These are phyloP conservation scores for Drosophila quadrilineata DNA, from an alignment of 1,140 invertebrate species.

Conservation along the genomic window DNA sequence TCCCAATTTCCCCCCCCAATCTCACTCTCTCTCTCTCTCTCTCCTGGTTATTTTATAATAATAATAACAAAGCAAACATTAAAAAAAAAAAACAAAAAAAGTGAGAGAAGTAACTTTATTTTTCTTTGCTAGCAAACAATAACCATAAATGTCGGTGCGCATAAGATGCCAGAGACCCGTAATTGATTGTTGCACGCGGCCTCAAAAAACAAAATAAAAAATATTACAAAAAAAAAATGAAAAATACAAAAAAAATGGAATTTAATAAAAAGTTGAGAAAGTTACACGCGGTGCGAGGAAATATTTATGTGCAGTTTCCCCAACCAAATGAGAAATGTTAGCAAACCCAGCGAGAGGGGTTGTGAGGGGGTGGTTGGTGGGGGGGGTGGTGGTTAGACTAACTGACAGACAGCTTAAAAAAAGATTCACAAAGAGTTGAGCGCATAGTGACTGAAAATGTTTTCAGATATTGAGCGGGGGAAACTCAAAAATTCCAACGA, in stretches of 20 bases:
- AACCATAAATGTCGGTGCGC: constrained; percentile 73
- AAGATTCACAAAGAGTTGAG: background rate
- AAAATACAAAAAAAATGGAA: constrained; percentile 24
- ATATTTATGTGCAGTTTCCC: constrained; percentile 46
- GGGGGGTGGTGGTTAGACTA: no score
- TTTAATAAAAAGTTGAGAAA: constrained; percentile 72
- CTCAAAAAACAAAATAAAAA: constrained; percentile 1
- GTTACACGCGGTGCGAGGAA: constrained; percentile 59
- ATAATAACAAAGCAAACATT: no score
- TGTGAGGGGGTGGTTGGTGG: no score
- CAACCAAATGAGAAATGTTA: constrained; percentile 14
- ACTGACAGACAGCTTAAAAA: no score
- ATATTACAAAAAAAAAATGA: background rate
- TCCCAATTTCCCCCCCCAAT: background rate
- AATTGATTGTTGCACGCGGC: constrained; percentile 70
- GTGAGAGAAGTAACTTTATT: constrained; percentile 69
- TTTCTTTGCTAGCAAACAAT: constrained; percentile 65
- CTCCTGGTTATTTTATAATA: constrained; percentile 44
- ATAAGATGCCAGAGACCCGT: constrained; percentile 50
- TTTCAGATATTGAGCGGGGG: no score
- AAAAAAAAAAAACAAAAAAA: no score
- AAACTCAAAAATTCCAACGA: background rate
- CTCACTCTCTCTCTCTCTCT: background rate
- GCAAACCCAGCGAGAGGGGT: no score
- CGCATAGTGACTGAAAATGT: no score